A percentile compares a stretch with the other conserved stretches of the same genome.
Conservation (phyloP, 2,113 vertebrate genomes). For the Martes martes region DNA sequence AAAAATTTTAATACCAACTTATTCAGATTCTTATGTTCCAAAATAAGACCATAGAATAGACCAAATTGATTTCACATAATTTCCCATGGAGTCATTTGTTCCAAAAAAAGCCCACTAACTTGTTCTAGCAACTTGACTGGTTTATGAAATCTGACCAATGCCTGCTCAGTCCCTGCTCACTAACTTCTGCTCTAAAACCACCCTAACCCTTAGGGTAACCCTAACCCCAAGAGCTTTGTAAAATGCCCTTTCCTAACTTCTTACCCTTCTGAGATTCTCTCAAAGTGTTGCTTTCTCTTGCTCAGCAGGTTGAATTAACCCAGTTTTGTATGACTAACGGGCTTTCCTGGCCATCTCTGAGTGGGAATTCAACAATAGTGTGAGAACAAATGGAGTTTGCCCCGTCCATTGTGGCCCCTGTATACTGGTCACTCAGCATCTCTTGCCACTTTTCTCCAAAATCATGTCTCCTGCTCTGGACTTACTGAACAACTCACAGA, state of each 20-base stretch:
- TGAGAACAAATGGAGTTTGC: not conserved
- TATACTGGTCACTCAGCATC: not conserved
- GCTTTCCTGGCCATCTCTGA: not conserved
- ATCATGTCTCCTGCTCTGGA: not conserved
- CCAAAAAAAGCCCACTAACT: not conserved
- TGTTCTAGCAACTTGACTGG: not conserved
- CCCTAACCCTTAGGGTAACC: accelerated
- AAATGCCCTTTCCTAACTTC: not conserved
- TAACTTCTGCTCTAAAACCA: not conserved
- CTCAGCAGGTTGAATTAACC: not conserved
- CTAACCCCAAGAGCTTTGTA: too few species aligned
- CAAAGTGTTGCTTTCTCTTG: not conserved
- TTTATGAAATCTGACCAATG: not conserved
- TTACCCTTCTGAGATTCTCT: not conserved
- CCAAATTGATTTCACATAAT: not conserved
- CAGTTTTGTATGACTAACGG: not conserved
- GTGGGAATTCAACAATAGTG: not conserved
- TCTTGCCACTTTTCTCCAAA: not conserved
- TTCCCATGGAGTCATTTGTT: not conserved
- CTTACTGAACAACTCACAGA: not conserved
- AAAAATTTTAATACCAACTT: not conserved
- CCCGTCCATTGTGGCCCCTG: not conserved
- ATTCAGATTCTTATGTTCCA: not conserved
- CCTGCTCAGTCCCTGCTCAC: not conserved
- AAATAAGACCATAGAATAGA: not conserved